A percentile compares a stretch with the other conserved stretches of the same genome.
Evolutionary conservation across 1,140 invertebrate genomes (phyloP).

Genomic region (Eufriesea mexicana): DNA sequence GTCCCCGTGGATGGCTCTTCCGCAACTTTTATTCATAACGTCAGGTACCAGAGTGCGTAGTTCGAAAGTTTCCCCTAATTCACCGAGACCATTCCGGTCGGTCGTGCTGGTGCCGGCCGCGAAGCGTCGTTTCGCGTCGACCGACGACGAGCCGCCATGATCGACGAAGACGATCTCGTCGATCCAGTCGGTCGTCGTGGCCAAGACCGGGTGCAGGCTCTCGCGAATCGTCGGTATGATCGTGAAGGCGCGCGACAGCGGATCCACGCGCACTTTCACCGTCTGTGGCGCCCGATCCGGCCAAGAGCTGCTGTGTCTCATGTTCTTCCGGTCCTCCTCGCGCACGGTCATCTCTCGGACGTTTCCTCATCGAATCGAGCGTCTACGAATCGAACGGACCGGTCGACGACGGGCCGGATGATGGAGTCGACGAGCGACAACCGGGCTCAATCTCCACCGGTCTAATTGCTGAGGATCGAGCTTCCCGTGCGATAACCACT

Average conservation of each 20-base stretch:
- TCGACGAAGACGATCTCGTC: constrained; percentile 55
- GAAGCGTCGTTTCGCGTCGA: constrained; percentile 42
- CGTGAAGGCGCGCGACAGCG: constrained; percentile 70
- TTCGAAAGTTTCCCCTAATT: constrained; percentile 28
- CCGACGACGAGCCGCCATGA: constrained; percentile 22
- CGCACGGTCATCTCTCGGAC: constrained; percentile 62
- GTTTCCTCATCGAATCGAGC: not conserved
- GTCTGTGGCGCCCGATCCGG: constrained; percentile 65
- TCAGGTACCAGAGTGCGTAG: constrained; percentile 10
- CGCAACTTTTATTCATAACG: not conserved
- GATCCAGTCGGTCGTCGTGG: constrained; percentile 18
- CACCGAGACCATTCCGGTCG: not conserved
- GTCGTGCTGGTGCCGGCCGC: not conserved
- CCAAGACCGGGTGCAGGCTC: constrained; percentile 33
- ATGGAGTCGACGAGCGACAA: too few species aligned
- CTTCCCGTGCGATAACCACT: not conserved
- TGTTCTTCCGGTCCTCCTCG: constrained; percentile 57
- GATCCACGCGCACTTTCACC: constrained; percentile 71
- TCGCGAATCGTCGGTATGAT: constrained; percentile 68
- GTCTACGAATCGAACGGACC: not conserved
- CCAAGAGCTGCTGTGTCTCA: constrained; percentile 75
- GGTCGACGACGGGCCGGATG: not conserved
- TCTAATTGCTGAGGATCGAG: not conserved
- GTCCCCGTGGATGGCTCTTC: not conserved
- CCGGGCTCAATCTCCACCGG: not conserved